Base-by-base conservation (phyloP, 1,140 invertebrate genomes). In the Cotesia glomerata region DNA sequence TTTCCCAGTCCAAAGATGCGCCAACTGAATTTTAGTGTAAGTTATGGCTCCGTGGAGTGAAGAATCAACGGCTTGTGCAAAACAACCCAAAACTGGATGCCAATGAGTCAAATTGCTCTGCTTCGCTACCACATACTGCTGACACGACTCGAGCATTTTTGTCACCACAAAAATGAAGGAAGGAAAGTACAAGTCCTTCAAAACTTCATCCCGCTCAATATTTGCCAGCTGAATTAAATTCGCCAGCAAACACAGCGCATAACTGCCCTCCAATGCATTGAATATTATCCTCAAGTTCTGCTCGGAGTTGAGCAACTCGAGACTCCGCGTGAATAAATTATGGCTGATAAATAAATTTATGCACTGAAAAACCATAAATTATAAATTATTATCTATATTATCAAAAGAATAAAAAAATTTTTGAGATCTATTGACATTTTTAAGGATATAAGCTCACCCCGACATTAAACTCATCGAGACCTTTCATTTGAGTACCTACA, bases 71-170 rank as follows among this genome's bases (percentile, higher is more conserved):
- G 91, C 90, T 77, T 97, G 95, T 8, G 94, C 93, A 87, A 97
- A 97, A 96, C 97, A 99, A n/a, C 97, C 97, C 5, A 99, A 88
- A 35, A 99, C 91, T 14, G 97, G 97, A 89, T 99, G 97, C 97
- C 97, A 99, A 83, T 98, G 95, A 51, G 95, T 97, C 36, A 97
- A 89, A 82, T 95, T 95, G 16, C 94, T 95, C 80, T 95, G 92
- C 85, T 97, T 97, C 66, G 90, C 92, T 4, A 92, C 91, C 7
- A 96, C 95, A 81, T 95, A 96, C 77, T 93, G 91, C 77, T 95
- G 93, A 83, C 95, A 96, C 63, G 91, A 93, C 83, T 96, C 93
- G 45, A 97, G 83, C 73, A 97, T 90, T 68, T 92, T 90, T 16
- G 92, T 94, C 5, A 95, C 90, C 26, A 96, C 93, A 80, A 91